Percentiles rank a stretch among this genome's conserved stretches.
phyloP scores from a whole-genome alignment of 2,113 vertebrate genomes.

The Cebidichthys violaceus region DNA sequence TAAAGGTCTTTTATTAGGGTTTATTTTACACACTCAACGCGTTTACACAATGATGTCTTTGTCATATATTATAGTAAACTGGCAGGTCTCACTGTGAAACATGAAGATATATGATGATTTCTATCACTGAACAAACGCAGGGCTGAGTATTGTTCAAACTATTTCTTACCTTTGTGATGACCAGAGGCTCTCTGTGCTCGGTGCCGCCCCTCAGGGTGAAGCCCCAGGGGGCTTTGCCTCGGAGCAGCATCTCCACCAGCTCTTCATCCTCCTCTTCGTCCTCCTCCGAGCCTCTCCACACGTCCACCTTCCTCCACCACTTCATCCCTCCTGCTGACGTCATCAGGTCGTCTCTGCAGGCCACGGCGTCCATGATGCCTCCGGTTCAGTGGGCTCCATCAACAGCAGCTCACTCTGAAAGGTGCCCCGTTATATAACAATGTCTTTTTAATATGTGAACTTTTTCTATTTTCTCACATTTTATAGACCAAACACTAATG shows the following conservation, averaged over 20 bases:
- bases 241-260: constrained; percentile 69
- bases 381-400: constrained; percentile 23
- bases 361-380: constrained; percentile 51
- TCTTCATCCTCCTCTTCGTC: constrained; percentile 10
- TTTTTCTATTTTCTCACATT: background rate
- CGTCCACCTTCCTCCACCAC: constrained; percentile 51
- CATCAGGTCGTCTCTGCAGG: constrained; percentile 40
- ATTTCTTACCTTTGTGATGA: constrained; percentile 90
- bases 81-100: background rate
- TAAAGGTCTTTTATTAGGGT: too few relatives aligned
- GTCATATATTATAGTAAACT: too few relatives aligned
- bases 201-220: constrained; percentile 91
- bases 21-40: too few relatives aligned
- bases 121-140: too few relatives aligned
- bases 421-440: too few relatives aligned
- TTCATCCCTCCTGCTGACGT: constrained; percentile 39
- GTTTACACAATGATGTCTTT: too few relatives aligned
- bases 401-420: background rate
- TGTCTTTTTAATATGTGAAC: background rate
- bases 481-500: background rate
- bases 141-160: background rate
- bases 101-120: background rate
- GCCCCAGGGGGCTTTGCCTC: constrained; percentile 88
- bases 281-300: constrained; percentile 3
- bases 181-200: constrained; percentile 89